Conservation (phyloP, 2,797 vertebrate genomes). For the Sebastes steindachneri region DNA sequence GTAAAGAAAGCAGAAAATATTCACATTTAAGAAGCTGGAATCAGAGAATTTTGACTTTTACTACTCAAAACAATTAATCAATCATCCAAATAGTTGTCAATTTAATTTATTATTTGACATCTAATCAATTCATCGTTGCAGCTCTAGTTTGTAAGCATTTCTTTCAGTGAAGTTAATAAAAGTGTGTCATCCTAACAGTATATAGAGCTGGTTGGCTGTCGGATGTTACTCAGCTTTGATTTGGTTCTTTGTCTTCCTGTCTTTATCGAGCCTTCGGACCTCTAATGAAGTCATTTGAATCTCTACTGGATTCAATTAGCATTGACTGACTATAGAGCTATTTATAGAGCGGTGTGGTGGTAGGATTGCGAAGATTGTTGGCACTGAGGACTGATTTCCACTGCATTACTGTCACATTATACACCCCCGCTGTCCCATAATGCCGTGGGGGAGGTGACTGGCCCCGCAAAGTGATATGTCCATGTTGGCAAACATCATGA, state of each 20-base stretch:
- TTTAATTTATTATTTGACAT: too few relatives aligned
- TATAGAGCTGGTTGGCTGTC: neutral
- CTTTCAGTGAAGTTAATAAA: neutral
- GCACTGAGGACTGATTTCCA: conserved; percentile 44
- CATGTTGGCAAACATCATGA: conserved; percentile 40
- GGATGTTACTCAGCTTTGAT: neutral
- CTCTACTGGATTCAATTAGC: conserved; percentile 47
- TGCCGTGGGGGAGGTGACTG: conserved; percentile 18
- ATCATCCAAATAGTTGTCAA: too few relatives aligned
- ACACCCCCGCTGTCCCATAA: conserved; percentile 19
- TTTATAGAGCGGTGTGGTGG: conserved; percentile 51
- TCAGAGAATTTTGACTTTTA: too few relatives aligned
- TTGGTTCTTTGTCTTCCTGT: conserved; percentile 1
- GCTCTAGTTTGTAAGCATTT: neutral
- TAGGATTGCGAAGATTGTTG: conserved; percentile 46
- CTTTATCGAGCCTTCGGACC: conserved; percentile 12
- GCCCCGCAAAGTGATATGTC: conserved; percentile 9
- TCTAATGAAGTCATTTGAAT: conserved; percentile 56
- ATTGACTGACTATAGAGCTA: conserved; percentile 44
- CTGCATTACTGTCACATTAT: conserved; percentile 61
- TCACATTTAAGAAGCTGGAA: too few relatives aligned
- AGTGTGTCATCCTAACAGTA: neutral
- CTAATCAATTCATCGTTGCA: too few relatives aligned
- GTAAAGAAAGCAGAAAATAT: too few relatives aligned
- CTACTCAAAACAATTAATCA: too few relatives aligned